A percentile compares a stretch with the other conserved stretches of the same genome.
Evolutionary conservation across 2,113 vertebrate genomes (phyloP).

Genomic region (Bos indicus): DNA sequence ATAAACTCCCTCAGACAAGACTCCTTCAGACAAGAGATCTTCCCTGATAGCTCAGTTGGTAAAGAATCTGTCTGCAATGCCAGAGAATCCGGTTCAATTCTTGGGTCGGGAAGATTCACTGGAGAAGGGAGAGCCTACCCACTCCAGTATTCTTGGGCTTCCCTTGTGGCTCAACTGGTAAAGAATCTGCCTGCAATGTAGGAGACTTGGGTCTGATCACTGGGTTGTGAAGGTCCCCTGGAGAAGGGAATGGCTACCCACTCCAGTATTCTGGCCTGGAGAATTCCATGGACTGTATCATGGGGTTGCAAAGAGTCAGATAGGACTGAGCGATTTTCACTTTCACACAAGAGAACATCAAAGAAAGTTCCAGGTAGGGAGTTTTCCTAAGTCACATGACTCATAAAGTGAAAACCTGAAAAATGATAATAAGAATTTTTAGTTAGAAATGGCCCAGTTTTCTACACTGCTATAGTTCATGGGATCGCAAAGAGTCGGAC

Average conservation of each 20-base stretch:
- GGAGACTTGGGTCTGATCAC: background rate
- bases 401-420: background rate
- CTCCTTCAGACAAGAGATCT: background rate
- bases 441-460: background rate
- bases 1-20: background rate
- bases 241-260: background rate
- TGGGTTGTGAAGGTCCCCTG: background rate
- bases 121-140: background rate
- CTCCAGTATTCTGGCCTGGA: background rate
- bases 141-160: background rate
- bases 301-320: background rate
- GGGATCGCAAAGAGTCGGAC: background rate
- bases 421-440: background rate
- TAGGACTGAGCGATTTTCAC: accelerated
- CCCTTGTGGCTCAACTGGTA: background rate
- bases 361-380: background rate
- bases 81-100: accelerated
- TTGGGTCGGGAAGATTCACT: background rate
- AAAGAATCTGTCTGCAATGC: background rate
- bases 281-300: background rate
- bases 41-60: background rate
- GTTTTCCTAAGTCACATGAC: background rate
- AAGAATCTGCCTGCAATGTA: background rate
- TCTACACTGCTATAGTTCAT: background rate
- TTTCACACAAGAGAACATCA: background rate